A percentile compares a stretch with the other conserved stretches of the same genome.
These are phyloP conservation scores for Mionectes macconnelli DNA, from an alignment of 2,113 vertebrate genomes.

Conservation along the genomic window DNA sequence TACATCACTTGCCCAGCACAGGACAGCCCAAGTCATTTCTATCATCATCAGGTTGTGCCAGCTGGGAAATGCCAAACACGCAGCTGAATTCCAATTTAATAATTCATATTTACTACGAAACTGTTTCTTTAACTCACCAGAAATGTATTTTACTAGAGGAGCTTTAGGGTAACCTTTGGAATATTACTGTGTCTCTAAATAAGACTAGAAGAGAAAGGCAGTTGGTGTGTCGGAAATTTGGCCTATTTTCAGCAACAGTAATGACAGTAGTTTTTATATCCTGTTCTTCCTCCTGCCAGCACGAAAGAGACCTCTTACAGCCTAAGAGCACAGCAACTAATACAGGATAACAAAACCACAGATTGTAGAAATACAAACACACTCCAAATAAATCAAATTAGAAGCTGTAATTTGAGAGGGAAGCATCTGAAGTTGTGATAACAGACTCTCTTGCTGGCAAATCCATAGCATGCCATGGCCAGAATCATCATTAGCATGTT, in stretches of 20 bases:
- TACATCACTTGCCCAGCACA: not conserved
- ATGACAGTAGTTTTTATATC: not conserved
- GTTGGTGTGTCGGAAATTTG: not conserved
- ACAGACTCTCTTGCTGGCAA: not conserved
- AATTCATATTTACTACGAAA: not conserved
- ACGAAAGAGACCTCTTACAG: not conserved
- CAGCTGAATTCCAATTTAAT: not conserved
- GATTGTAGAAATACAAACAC: not conserved
- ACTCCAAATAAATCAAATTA: conserved; percentile 12
- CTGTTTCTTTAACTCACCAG: not conserved
- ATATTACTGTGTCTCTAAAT: not conserved
- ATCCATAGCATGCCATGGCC: not conserved
- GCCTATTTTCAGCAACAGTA: not conserved
- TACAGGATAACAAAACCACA: not conserved
- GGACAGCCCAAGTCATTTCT: not conserved
- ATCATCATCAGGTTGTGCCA: not conserved
- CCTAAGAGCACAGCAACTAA: not conserved
- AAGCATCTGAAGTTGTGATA: not conserved
- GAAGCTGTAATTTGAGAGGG: not conserved
- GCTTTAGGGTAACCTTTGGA: not conserved
- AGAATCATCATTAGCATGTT: not conserved
- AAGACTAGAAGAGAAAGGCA: not conserved
- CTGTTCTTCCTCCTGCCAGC: not conserved
- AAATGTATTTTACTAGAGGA: not conserved
- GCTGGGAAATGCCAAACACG: not conserved